Evolutionary conservation across 2,113 vertebrate species (phyloP).

Genomic region (Coptodon bakossiorum): DNA sequence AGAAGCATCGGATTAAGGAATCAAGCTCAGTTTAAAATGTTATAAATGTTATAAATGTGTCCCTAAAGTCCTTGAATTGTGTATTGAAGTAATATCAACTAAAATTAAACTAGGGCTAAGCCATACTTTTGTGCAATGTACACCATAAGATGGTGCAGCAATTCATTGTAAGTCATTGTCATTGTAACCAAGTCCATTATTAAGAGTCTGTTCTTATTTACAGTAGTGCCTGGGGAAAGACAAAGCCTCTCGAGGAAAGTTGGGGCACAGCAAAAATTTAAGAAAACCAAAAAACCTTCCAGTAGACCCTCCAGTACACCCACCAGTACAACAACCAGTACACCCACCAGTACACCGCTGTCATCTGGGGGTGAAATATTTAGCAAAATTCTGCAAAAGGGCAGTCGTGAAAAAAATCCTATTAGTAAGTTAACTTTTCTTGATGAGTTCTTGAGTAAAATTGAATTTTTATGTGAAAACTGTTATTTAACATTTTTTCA

Average conservation of each 20-base stretch:
- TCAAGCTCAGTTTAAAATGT: not conserved
- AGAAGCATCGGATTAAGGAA: not conserved
- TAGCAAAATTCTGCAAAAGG: not conserved
- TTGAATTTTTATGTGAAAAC: not conserved
- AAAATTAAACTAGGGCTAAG: not conserved
- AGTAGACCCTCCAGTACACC: not conserved
- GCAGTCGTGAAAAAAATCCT: not conserved
- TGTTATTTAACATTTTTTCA: not conserved
- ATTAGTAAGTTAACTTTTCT: not conserved
- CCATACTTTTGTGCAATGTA: not conserved
- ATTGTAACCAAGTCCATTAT: not conserved
- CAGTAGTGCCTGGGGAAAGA: not conserved
- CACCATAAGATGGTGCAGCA: not conserved
- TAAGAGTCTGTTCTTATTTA: not conserved
- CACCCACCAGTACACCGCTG: not conserved
- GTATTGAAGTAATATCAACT: not conserved
- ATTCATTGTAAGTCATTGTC: not conserved
- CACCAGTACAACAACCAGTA: not conserved
- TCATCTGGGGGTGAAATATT: not conserved
- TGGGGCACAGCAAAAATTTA: not conserved
- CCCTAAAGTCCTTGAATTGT: not conserved
- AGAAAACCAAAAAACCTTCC: not conserved
- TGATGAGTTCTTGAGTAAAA: not conserved
- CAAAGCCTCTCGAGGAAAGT: not conserved
- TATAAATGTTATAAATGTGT: not conserved